phyloP scores from a whole-genome alignment of 2,888 invertebrate genomes.

The Taphrorychus bicolor region DNA sequence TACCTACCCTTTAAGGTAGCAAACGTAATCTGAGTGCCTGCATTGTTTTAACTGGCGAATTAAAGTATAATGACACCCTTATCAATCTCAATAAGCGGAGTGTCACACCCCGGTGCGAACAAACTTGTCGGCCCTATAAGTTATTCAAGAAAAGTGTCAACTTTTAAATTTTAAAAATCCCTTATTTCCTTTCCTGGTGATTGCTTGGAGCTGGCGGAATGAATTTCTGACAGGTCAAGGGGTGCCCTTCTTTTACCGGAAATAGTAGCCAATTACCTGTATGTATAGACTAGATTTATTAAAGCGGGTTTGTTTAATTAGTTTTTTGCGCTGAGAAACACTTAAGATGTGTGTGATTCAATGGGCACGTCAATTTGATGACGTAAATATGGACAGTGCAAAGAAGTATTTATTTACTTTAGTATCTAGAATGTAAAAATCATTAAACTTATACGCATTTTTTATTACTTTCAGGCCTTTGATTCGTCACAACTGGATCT shows the following conservation, averaged over 20 bases:
- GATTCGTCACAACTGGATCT: too few species aligned
- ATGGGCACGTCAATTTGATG: too few species aligned
- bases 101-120: slow-evolving; percentile 25
- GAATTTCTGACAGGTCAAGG: background rate
- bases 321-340: too few species aligned
- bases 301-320: too few species aligned
- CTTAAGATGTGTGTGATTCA: too few species aligned
- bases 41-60: slow-evolving; percentile 8
- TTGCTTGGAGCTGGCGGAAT: background rate
- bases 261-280: too few species aligned
- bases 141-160: slow-evolving; percentile 33
- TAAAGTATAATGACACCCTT: slow-evolving; percentile 37
- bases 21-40: background rate
- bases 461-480: background rate
- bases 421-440: too few species aligned
- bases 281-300: too few species aligned
- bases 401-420: too few species aligned
- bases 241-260: too few species aligned
- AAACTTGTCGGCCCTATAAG: slow-evolving; percentile 20
- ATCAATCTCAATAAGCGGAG: slow-evolving; percentile 37
- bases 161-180: slow-evolving; percentile 27
- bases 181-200: slow-evolving; percentile 7
- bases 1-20: background rate
- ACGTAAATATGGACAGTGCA: too few species aligned
- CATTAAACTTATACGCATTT: background rate